These are phyloP conservation scores for Oxyscelio sp. DNA, from an alignment of 2,888 invertebrate genomes.

Conservation along the genomic window DNA sequence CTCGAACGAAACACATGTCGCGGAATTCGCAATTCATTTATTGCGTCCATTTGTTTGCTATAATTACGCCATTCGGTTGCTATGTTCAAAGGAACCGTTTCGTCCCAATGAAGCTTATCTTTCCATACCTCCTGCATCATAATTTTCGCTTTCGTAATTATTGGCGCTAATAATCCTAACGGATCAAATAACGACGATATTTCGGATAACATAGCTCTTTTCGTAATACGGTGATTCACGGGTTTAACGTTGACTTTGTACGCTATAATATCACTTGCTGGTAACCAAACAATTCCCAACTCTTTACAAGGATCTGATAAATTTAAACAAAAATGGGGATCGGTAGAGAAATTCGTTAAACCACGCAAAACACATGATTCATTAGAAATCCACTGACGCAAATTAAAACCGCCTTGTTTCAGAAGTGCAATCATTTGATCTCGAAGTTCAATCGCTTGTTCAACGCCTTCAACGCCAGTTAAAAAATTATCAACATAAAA, in stretches of 20 bases:
- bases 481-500: conserved; percentile 11
- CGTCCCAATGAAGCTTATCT: conserved; percentile 64
- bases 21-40: conserved; percentile 3
- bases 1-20: not conserved
- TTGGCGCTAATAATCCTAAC: conserved; percentile 65
- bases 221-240: not conserved
- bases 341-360: not conserved
- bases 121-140: conserved; percentile 66
- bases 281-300: conserved; percentile 13
- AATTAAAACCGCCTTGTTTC: not conserved
- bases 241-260: not conserved
- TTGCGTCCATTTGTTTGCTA: not conserved
- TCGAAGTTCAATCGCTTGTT: not conserved
- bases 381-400: conserved; percentile 12
- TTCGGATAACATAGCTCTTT: not conserved
- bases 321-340: conserved; percentile 20
- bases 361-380: not conserved
- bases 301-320: conserved; percentile 11
- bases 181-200: conserved; percentile 16
- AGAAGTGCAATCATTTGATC: not conserved
- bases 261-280: not conserved
- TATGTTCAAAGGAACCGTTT: conserved; percentile 54
- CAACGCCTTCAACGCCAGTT: not conserved
- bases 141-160: conserved; percentile 61
- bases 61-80: conserved; percentile 47